Evolutionary conservation across 1,140 invertebrate genomes (phyloP).

Genomic region (Drusus annulatus): DNA sequence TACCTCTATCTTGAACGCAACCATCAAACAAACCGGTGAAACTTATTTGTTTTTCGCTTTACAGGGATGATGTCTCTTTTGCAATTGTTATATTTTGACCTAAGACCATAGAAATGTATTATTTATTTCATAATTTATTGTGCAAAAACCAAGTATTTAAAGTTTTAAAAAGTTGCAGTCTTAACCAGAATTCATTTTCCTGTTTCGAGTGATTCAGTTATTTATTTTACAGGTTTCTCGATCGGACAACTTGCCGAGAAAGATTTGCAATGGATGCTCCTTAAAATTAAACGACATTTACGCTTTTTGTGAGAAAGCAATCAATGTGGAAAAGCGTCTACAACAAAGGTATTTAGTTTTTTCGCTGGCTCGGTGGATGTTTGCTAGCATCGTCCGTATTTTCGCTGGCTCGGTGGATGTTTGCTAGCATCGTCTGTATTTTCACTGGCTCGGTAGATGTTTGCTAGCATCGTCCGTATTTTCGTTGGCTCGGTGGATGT

Average conservation of each 20-base stretch:
- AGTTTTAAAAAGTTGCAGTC: neutral
- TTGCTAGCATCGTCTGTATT: too few relatives aligned
- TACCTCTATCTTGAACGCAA: too few relatives aligned
- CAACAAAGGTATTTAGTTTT: neutral
- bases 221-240: conserved; percentile 66
- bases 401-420: neutral
- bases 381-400: too few relatives aligned
- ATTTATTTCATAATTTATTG: too few relatives aligned
- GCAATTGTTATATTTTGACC: too few relatives aligned
- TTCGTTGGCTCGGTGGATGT: neutral
- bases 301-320: conserved; percentile 74
- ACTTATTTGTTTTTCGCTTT: too few relatives aligned
- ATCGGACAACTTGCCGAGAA: conserved; percentile 75
- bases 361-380: neutral
- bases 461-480: neutral
- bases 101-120: too few relatives aligned
- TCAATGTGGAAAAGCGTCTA: conserved; percentile 73
- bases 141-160: neutral
- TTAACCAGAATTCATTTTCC: neutral
- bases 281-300: conserved; percentile 75
- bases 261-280: conserved; percentile 75
- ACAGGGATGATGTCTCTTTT: too few relatives aligned
- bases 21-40: too few relatives aligned
- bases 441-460: neutral
- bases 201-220: neutral